Evolutionary conservation across 2,113 vertebrate species (phyloP).

Genomic region (Xerus inauris): DNA sequence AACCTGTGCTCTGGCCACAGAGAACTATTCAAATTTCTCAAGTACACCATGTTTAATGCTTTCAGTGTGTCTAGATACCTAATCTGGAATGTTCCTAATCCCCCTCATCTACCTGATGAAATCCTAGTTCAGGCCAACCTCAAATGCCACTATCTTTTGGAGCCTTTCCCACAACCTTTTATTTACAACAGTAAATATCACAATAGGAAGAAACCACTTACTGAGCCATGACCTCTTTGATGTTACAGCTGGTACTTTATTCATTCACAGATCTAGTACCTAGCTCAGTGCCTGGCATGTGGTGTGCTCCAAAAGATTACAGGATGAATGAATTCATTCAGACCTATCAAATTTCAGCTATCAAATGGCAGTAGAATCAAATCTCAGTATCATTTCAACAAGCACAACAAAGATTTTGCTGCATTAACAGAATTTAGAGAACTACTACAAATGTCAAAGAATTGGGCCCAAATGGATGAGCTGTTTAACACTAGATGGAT

Average conservation of each 20-base stretch:
- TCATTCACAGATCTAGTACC: constrained; percentile 25
- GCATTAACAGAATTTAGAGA: constrained; percentile 27
- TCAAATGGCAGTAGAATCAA: background rate
- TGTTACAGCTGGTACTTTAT: background rate
- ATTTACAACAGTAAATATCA: background rate
- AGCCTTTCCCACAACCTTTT: constrained; percentile 28
- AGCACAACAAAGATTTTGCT: background rate
- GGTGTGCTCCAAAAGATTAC: background rate
- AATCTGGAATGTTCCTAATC: background rate
- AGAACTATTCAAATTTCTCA: constrained; percentile 10
- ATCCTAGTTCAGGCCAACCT: constrained; percentile 19
- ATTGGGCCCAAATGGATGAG: background rate
- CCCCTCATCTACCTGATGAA: background rate
- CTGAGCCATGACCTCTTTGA: background rate
- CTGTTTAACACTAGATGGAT: background rate
- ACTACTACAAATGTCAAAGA: background rate
- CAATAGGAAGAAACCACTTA: background rate
- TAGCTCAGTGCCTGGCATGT: background rate
- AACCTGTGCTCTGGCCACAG: background rate
- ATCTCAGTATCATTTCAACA: constrained; percentile 30
- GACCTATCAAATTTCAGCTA: constrained; percentile 14
- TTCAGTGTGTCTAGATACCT: background rate
- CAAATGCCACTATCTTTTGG: constrained; percentile 7
- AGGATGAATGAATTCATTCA: constrained; percentile 18
- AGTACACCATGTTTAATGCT: background rate